Evolutionary conservation across 2,113 vertebrate genomes (phyloP), one percentile per base, ranked within the genome.

Genomic region (Anarhynchus alexandrinus): DNA sequence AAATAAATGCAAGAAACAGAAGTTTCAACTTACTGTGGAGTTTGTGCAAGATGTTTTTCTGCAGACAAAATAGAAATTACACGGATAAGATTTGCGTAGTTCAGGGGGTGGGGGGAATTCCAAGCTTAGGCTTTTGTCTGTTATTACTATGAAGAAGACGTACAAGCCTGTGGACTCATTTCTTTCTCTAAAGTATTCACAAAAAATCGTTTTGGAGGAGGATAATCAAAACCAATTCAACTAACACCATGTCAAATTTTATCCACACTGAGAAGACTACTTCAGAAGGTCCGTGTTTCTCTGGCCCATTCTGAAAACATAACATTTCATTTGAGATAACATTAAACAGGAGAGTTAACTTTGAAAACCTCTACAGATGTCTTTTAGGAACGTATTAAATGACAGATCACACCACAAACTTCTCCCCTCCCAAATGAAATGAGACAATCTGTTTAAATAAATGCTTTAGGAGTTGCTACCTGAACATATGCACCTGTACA

Each of bases 1-100:
- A 61, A 93, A 72, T 52, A 90, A 87, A 61, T 32, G n/a, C n/a
- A 71, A 93, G n/a, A 70, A 91, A 62, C 29, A 51, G 23, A 90
- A 94, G n/a, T 71, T 89, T 54, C 45, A 87, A 6, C 34, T 92
- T 69, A 34, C 8, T 65, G n/a, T 10, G 14, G 29, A 82, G 40
- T 85, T 82, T 49, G 32, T 67, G 49, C 23, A 94, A 76, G 66
- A 57, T 43, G 40, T 23, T 94, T 83, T 91, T 72, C 80, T 77
- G 82, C 58, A 94, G 71, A 57, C 29, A 61, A 69, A 88, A 71
- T 1, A 10, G 40, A 89, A 86, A 90, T 61, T 36, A 65, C 82
- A 69, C 40, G 40, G 42, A 4, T 72, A 47, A 9, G 16, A 70
- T 52, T 7, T 47, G 25, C 27, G 9, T 25, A 43, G 7, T 42